Percentiles rank a stretch among this genome's conserved stretches.
Evolutionary conservation across 2,113 vertebrate species (phyloP).

Genomic region (Crotalus viridis): DNA sequence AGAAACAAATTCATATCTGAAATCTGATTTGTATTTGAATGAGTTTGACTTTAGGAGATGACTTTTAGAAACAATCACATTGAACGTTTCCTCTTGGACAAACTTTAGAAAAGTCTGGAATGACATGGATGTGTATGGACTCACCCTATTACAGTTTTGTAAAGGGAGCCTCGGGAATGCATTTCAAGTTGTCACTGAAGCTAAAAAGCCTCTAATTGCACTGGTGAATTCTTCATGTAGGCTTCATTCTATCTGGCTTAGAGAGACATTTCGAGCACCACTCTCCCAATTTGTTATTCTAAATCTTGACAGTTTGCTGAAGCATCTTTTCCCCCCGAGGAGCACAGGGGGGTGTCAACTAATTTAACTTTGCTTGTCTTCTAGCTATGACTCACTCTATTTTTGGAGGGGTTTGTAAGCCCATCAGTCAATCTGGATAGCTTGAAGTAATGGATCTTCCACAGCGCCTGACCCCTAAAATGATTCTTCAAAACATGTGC

Average conservation of each 20-base stretch:
- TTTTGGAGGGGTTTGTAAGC: not conserved
- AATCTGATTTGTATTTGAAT: not conserved
- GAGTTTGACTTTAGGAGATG: not conserved
- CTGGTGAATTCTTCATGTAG: constrained; percentile 13
- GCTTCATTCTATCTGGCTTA: constrained; percentile 26
- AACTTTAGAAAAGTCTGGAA: constrained; percentile 7
- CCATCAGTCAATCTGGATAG: not conserved
- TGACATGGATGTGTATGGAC: not conserved
- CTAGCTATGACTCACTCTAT: not conserved
- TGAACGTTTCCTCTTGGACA: not conserved
- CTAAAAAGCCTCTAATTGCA: constrained; percentile 26
- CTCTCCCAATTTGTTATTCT: constrained; percentile 28
- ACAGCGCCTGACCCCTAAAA: not conserved
- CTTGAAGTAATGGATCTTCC: not conserved
- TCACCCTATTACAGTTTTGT: not conserved
- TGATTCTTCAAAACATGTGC: not conserved
- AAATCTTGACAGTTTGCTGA: constrained; percentile 34
- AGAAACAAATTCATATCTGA: not conserved
- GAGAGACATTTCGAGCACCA: constrained; percentile 28
- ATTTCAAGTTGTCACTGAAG: constrained; percentile 31
- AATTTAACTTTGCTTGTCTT: constrained; percentile 29
- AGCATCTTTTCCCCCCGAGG: constrained; percentile 7
- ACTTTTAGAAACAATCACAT: not conserved
- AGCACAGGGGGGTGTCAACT: constrained; percentile 4
- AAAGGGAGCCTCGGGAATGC: constrained; percentile 7